A percentile compares a stretch with the other conserved stretches of the same genome.
Evolutionary conservation across 2,888 invertebrate genomes (phyloP).

Genomic region (Conops quadrifasciatus): DNA sequence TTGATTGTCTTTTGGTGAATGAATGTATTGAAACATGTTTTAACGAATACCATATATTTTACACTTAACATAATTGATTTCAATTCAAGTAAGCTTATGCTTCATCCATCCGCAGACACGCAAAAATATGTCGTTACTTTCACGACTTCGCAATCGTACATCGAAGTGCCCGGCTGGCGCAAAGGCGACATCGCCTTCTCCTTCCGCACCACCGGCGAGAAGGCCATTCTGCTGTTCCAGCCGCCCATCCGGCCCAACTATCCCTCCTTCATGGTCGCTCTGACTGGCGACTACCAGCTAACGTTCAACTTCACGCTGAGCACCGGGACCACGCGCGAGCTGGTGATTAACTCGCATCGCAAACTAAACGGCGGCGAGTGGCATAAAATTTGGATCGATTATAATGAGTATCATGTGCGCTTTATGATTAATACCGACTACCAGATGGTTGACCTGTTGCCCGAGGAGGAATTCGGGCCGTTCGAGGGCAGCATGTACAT

Average conservation of each 20-base stretch:
- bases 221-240: conserved; percentile 89
- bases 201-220: conserved; percentile 89
- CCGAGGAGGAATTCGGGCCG: conserved; percentile 89
- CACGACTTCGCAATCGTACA: conserved; percentile 89
- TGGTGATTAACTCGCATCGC: conserved; percentile 83
- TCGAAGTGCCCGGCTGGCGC: conserved; percentile 93
- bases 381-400: conserved; percentile 97
- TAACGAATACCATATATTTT: no score
- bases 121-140: conserved; percentile 94
- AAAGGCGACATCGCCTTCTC: conserved; percentile 93
- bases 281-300: conserved; percentile 86
- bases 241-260: conserved; percentile 88
- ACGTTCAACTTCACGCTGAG: conserved; percentile 90
- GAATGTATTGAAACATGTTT: no score
- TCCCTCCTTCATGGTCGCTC: conserved; percentile 90
- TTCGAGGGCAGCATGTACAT: conserved; percentile 95
- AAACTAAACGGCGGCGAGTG: conserved; percentile 92
- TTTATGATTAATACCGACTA: conserved; percentile 92
- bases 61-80: no score
- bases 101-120: conserved; percentile 72
- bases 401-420: conserved; percentile 90
- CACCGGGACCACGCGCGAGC: conserved; percentile 81
- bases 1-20: neutral
- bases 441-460: conserved; percentile 84
- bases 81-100: neutral